Percentiles rank a stretch among this genome's conserved stretches.
Conservation (phyloP, 2,113 vertebrate genomes). For the Sinocyclocheilus grahami region DNA sequence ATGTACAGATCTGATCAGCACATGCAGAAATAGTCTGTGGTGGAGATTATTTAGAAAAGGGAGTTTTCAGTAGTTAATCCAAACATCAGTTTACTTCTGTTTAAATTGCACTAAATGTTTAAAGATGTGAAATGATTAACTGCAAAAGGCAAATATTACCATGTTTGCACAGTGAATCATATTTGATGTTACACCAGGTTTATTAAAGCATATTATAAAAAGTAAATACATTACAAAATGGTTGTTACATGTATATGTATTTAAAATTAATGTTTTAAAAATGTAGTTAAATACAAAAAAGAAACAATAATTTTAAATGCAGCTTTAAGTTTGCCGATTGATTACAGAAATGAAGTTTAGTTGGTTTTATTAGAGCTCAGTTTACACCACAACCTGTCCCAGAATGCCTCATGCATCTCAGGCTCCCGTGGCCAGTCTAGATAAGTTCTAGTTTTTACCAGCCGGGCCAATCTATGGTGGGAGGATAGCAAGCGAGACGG, state of each 20-base stretch:
- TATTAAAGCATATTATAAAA: background rate
- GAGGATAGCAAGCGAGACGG: constrained; percentile 46
- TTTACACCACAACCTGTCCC: constrained; percentile 57
- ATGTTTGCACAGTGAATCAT: background rate
- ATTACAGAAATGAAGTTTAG: background rate
- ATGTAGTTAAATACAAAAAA: no score
- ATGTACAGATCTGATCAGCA: background rate
- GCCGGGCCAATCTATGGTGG: constrained; percentile 59
- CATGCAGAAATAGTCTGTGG: background rate
- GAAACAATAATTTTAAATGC: no score
- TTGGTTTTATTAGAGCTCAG: constrained; percentile 13
- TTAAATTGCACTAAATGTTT: background rate
- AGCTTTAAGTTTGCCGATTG: no score
- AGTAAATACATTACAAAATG: background rate
- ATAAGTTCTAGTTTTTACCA: constrained; percentile 60
- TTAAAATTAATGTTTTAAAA: background rate
- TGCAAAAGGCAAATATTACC: background rate
- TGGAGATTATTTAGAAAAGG: background rate
- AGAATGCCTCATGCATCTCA: constrained; percentile 49
- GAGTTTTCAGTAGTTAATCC: background rate
- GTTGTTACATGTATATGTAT: background rate
- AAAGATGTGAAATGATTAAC: background rate
- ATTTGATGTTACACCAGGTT: background rate
- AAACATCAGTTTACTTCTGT: no score
- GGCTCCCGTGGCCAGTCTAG: constrained; percentile 59